Evolutionary conservation across 1,140 invertebrate species (phyloP).

Genomic region (Asbolus verrucosus): DNA sequence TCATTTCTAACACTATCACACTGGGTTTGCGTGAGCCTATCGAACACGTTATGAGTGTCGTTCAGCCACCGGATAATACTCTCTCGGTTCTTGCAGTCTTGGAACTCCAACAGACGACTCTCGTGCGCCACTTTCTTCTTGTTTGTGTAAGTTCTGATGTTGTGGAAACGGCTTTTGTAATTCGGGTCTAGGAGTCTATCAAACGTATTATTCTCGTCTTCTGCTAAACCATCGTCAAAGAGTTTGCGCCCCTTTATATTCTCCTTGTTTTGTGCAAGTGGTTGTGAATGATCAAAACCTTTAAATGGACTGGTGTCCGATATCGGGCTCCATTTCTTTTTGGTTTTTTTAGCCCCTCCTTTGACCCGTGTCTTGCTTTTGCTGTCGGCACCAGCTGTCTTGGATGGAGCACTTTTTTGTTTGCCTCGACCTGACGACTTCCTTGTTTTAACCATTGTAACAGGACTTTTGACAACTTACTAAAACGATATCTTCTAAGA

Average conservation of each 20-base stretch:
- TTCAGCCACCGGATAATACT: conserved; percentile 47
- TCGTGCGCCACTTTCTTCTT: neutral
- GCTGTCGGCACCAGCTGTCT: no score
- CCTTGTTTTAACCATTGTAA: no score
- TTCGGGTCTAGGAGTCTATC: conserved; percentile 21
- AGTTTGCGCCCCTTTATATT: neutral
- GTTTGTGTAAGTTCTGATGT: conserved; percentile 6
- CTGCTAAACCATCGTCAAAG: neutral
- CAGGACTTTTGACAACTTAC: no score
- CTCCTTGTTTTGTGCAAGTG: neutral
- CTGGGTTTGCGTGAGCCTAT: conserved; percentile 48
- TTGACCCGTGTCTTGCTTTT: no score
- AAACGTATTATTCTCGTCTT: neutral
- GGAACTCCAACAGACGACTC: conserved; percentile 29
- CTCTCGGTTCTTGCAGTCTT: conserved; percentile 22
- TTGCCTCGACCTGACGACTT: no score
- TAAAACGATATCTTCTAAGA: no score
- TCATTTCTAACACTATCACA: neutral
- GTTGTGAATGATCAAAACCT: neutral
- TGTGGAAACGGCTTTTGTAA: conserved; percentile 22
- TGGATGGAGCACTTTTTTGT: no score
- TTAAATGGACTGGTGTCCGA: conserved; percentile 9
- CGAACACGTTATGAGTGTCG: conserved; percentile 42
- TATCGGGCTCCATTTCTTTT: no score
- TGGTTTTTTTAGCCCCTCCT: no score